phyloP scores from a whole-genome alignment of 1,140 invertebrate species.

The Drosophila ananassae region DNA sequence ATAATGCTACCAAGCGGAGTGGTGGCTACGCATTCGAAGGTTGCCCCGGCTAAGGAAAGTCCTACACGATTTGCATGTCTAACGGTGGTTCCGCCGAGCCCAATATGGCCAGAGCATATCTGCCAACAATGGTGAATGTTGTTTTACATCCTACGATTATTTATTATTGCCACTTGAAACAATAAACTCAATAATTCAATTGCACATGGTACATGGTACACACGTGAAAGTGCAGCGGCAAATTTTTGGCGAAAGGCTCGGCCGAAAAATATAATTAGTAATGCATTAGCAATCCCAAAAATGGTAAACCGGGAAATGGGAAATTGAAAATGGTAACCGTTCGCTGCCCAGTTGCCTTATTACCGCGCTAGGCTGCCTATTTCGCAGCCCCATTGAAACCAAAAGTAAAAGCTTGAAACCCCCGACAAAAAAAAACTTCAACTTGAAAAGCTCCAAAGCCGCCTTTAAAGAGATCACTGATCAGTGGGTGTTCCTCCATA shows the following conservation, averaged over 20 bases:
- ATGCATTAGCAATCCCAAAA: slow-evolving; percentile 44
- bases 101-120: slow-evolving; percentile 33
- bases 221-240: slow-evolving; percentile 67
- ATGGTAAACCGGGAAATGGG: slow-evolving; percentile 42
- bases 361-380: not conserved
- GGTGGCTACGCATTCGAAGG: slow-evolving; percentile 38
- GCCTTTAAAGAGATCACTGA: slow-evolving; percentile 43
- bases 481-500: slow-evolving; percentile 64
- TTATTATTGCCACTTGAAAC: slow-evolving; percentile 72
- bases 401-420: slow-evolving; percentile 38
- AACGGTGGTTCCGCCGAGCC: slow-evolving; percentile 30
- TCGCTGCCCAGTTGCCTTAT: slow-evolving; percentile 5
- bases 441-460: slow-evolving; percentile 58
- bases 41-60: slow-evolving; percentile 16
- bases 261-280: slow-evolving; percentile 59
- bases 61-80: slow-evolving; percentile 60
- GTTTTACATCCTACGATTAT: slow-evolving; percentile 62
- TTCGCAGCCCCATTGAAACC: slow-evolving; percentile 21
- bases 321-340: slow-evolving; percentile 27
- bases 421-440: slow-evolving; percentile 20
- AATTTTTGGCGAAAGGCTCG: slow-evolving; percentile 59
- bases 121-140: slow-evolving; percentile 72
- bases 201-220: slow-evolving; percentile 21
- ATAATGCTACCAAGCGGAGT: slow-evolving; percentile 28
- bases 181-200: slow-evolving; percentile 71